phyloP scores from a whole-genome alignment of 37 sponge, comb jelly and placozoan species.

The Crambe crambe region DNA sequence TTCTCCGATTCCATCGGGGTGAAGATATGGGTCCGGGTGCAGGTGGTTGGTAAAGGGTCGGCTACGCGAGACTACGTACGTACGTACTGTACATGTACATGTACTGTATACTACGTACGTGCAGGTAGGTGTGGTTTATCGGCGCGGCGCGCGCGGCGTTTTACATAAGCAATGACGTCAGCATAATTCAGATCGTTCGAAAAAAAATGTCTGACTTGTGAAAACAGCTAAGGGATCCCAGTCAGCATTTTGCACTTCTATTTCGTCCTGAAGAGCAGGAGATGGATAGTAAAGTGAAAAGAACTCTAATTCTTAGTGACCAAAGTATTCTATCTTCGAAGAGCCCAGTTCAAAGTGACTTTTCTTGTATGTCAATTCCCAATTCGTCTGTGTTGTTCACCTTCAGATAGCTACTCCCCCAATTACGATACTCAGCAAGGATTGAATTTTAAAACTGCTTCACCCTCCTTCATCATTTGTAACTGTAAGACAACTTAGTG shows the following conservation, averaged over 20 bases:
- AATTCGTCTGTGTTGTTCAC: too few species aligned
- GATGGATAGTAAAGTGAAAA: neutral
- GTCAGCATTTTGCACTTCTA: constrained; percentile 15
- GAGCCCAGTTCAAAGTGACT: neutral
- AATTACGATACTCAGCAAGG: neutral
- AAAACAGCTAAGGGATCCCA: constrained; percentile 35
- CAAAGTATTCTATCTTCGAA: neutral
- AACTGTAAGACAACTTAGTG: too few species aligned
- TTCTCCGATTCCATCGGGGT: too few species aligned
- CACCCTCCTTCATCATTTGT: neutral
- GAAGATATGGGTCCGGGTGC: too few species aligned
- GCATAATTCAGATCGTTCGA: neutral
- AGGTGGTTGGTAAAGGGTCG: too few species aligned
- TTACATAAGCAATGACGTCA: constrained; percentile 5
- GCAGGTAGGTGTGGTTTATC: too few species aligned
- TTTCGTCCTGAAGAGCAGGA: neutral
- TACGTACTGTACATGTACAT: too few species aligned
- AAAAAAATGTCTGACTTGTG: constrained; percentile 35
- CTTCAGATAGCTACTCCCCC: neutral
- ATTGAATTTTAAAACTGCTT: too few species aligned
- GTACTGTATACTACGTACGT: too few species aligned
- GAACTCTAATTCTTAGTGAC: neutral
- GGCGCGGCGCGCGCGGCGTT: neutral
- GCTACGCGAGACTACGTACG: too few species aligned
- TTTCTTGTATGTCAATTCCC: too few species aligned